A percentile compares a stretch with the other conserved stretches of the same genome.
Evolutionary conservation across 2,113 vertebrate species (phyloP).

Genomic region (Australoheros scitulus): DNA sequence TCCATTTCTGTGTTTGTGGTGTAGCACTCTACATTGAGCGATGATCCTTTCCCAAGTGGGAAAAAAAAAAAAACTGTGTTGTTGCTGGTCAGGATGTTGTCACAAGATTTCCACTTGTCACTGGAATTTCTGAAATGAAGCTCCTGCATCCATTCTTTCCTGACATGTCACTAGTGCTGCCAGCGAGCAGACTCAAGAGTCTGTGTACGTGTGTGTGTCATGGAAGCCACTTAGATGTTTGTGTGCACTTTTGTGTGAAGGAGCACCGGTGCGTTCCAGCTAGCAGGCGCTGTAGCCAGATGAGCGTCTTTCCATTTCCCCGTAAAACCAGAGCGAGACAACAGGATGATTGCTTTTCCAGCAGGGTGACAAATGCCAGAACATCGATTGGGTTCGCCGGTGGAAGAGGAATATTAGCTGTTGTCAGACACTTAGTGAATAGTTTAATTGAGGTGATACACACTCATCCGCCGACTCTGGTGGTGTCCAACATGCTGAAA

Average conservation of each 20-base stretch:
- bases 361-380: constrained; percentile 76
- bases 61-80: background rate
- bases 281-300: constrained; percentile 42
- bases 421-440: constrained; percentile 81
- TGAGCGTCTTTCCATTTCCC: constrained; percentile 52
- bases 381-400: constrained; percentile 78
- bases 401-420: constrained; percentile 82
- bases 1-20: background rate
- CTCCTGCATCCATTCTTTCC: background rate
- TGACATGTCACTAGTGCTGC: background rate
- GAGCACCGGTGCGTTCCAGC: constrained; percentile 32
- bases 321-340: constrained; percentile 66
- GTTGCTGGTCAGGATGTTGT: background rate
- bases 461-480: constrained; percentile 69
- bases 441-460: constrained; percentile 84
- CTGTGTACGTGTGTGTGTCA: background rate
- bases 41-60: background rate
- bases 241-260: constrained; percentile 21
- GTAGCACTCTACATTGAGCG: background rate
- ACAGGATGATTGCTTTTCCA: constrained; percentile 81
- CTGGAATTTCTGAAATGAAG: background rate
- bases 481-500: constrained; percentile 77
- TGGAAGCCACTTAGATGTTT: background rate
- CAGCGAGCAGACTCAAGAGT: background rate
- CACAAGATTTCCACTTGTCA: background rate